phyloP scores from a whole-genome alignment of 2,888 invertebrate genomes.

The Cheilosia vulpina region DNA sequence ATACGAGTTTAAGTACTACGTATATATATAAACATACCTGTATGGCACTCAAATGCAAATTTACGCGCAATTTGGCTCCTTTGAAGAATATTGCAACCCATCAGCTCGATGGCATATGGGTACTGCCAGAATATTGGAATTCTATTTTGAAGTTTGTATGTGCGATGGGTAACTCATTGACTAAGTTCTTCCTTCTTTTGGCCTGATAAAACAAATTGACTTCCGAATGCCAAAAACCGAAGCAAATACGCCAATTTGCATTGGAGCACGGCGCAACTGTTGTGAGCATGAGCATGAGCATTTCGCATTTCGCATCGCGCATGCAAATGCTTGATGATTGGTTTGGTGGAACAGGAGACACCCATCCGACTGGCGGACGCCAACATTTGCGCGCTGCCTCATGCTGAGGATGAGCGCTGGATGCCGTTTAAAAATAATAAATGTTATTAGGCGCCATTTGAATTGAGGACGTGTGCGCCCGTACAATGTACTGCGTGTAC shows the following conservation, averaged over 20 bases:
- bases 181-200: background rate
- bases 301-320: slow-evolving; percentile 49
- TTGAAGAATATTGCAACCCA: background rate
- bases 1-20: background rate
- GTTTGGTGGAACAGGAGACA: slow-evolving; percentile 58
- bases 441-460: slow-evolving; percentile 67
- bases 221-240: slow-evolving; percentile 59
- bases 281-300: slow-evolving; percentile 47
- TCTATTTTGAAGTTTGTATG: slow-evolving; percentile 18
- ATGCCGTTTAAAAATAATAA: slow-evolving; percentile 68
- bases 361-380: slow-evolving; percentile 69
- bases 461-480: slow-evolving; percentile 64
- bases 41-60: slow-evolving; percentile 40
- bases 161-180: slow-evolving; percentile 37
- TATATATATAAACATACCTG: background rate
- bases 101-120: slow-evolving; percentile 5
- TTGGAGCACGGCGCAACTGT: slow-evolving; percentile 34
- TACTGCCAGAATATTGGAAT: slow-evolving; percentile 11
- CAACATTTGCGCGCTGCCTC: slow-evolving; percentile 44
- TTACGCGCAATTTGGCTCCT: slow-evolving; percentile 23
- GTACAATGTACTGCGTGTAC: background rate
- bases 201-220: slow-evolving; percentile 27
- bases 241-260: slow-evolving; percentile 58
- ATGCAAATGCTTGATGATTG: slow-evolving; percentile 62
- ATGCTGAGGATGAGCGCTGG: slow-evolving; percentile 40